Conservation (phyloP, 2,113 vertebrate genomes). For the Passer domesticus region DNA sequence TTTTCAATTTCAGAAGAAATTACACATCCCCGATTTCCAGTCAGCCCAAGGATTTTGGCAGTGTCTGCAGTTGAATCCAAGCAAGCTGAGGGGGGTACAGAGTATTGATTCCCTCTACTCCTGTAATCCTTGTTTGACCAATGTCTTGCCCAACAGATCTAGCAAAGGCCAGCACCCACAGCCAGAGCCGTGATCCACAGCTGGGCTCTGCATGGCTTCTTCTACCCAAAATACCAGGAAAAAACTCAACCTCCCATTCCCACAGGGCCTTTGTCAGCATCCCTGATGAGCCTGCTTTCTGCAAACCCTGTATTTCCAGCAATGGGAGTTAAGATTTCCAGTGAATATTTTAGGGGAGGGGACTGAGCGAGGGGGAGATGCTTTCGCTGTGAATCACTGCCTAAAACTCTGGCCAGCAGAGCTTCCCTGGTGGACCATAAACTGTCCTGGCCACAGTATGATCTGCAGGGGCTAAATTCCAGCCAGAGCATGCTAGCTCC, state of each 20-base stretch:
- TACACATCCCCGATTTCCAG: background rate
- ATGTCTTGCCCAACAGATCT: background rate
- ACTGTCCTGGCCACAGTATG: background rate
- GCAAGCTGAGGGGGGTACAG: background rate
- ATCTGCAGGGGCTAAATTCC: background rate
- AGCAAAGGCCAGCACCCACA: background rate
- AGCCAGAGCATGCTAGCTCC: background rate
- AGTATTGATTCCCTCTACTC: background rate
- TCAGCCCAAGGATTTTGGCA: background rate
- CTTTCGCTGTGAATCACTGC: background rate
- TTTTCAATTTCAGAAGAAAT: background rate
- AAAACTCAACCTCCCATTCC: background rate
- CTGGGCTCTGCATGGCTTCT: background rate
- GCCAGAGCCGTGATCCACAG: background rate
- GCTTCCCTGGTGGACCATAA: background rate
- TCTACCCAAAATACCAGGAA: background rate
- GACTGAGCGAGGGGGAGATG: accelerated
- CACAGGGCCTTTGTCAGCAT: background rate
- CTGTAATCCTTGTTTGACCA: background rate
- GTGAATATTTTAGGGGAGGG: background rate
- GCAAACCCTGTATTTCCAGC: background rate
- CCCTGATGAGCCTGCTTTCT: background rate
- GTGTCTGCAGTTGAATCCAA: background rate
- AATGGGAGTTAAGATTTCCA: background rate
- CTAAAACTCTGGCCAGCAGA: background rate